Evolutionary conservation across 2,113 vertebrate genomes (phyloP).

Genomic region (Dryoscopus gambensis): DNA sequence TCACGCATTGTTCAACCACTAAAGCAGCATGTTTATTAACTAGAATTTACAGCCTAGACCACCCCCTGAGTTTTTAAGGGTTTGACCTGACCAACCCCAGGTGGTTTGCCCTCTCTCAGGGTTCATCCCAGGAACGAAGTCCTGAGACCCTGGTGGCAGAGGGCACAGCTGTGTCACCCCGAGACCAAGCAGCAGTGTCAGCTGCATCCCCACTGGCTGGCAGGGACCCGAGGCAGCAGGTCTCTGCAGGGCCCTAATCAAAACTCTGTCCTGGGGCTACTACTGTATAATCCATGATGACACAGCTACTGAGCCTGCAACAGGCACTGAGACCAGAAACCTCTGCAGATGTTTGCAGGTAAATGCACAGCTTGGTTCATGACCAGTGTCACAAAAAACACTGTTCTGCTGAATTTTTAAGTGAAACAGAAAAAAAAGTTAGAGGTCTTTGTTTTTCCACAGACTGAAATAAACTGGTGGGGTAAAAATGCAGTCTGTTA

Average conservation of each 20-base stretch:
- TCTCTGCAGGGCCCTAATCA: neutral
- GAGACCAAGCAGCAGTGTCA: fast-evolving
- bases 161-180: neutral
- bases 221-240: neutral
- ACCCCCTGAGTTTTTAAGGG: neutral
- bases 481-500: neutral
- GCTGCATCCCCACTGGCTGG: neutral
- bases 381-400: neutral
- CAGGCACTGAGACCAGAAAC: neutral
- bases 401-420: neutral
- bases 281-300: neutral
- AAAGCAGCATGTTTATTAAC: slow-evolving; percentile 6
- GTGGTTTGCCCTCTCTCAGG: slow-evolving; percentile 23
- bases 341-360: neutral
- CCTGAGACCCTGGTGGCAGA: fast-evolving
- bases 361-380: neutral
- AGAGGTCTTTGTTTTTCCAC: neutral
- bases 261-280: neutral
- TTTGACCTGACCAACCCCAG: neutral
- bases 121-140: neutral
- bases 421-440: neutral
- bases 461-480: neutral
- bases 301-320: neutral
- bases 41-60: slow-evolving; percentile 3
- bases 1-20: fast-evolving